phyloP scores from a whole-genome alignment of 2,797 vertebrate genomes.

The Fistularia tabacaria region DNA sequence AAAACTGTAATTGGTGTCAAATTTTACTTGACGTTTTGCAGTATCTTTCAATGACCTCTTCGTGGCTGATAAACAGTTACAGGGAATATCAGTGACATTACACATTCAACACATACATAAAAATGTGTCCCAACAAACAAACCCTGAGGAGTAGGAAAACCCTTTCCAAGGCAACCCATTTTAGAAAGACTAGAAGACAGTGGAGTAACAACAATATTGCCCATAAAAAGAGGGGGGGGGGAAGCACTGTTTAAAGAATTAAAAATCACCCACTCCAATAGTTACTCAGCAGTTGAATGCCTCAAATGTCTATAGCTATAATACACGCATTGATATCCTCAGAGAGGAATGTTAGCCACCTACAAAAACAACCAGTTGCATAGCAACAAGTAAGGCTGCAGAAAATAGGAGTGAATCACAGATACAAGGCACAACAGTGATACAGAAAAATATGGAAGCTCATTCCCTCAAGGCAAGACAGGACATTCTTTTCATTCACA shows the following conservation, averaged over 20 bases:
- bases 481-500: slow-evolving; percentile 65
- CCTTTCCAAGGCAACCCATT: slow-evolving; percentile 23
- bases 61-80: neutral
- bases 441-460: slow-evolving; percentile 32
- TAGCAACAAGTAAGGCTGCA: slow-evolving; percentile 65
- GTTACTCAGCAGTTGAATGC: slow-evolving; percentile 25
- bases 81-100: neutral
- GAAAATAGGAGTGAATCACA: slow-evolving; percentile 56
- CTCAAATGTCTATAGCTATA: slow-evolving; percentile 48
- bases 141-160: slow-evolving; percentile 25
- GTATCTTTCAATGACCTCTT: too few relatives aligned
- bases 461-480: slow-evolving; percentile 57
- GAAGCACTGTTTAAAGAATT: neutral
- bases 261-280: slow-evolving; percentile 14
- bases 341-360: slow-evolving; percentile 48
- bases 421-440: slow-evolving; percentile 49
- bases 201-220: too few relatives aligned
- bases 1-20: too few relatives aligned
- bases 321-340: slow-evolving; percentile 48
- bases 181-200: too few relatives aligned
- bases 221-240: too few relatives aligned
- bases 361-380: slow-evolving; percentile 65
- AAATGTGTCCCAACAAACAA: slow-evolving; percentile 2
- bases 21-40: too few relatives aligned
- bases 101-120: neutral